Conservation (phyloP, 1,140 invertebrate genomes). For the Stegodyphus mimosarum region DNA sequence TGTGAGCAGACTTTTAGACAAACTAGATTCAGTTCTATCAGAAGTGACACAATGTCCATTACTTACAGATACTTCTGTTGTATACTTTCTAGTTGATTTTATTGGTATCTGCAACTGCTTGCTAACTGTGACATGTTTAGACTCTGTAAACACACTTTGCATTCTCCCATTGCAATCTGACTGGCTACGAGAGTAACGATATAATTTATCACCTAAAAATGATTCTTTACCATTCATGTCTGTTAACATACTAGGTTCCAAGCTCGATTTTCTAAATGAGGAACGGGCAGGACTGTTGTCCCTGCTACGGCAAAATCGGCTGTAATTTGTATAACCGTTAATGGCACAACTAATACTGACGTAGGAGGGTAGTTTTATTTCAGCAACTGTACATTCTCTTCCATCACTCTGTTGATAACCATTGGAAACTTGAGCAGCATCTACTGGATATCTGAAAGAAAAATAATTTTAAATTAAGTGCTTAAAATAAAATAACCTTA, state of each 20-base stretch:
- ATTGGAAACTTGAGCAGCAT: too few species aligned
- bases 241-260: constrained; percentile 31
- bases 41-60: constrained; percentile 11
- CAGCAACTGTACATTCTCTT: constrained; percentile 49
- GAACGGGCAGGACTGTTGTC: constrained; percentile 66
- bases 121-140: constrained; percentile 34
- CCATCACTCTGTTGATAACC: too few species aligned
- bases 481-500: too few species aligned
- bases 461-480: too few species aligned
- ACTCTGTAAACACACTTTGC: constrained; percentile 36
- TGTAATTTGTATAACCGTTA: constrained; percentile 87
- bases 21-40: not conserved
- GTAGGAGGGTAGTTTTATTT: constrained; percentile 77
- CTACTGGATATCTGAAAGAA: too few species aligned
- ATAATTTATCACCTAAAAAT: not conserved
- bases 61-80: constrained; percentile 23
- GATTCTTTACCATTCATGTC: constrained; percentile 35
- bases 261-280: constrained; percentile 40
- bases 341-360: constrained; percentile 88
- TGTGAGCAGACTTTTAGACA: constrained; percentile 1
- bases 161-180: constrained; percentile 44
- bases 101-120: constrained; percentile 42
- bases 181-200: constrained; percentile 19
- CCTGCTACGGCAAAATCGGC: constrained; percentile 75
- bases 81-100: constrained; percentile 32